Percentiles rank a stretch among this genome's conserved stretches.
Conservation (phyloP, 1,140 invertebrate species). For the Leptinotarsa lineolata region DNA sequence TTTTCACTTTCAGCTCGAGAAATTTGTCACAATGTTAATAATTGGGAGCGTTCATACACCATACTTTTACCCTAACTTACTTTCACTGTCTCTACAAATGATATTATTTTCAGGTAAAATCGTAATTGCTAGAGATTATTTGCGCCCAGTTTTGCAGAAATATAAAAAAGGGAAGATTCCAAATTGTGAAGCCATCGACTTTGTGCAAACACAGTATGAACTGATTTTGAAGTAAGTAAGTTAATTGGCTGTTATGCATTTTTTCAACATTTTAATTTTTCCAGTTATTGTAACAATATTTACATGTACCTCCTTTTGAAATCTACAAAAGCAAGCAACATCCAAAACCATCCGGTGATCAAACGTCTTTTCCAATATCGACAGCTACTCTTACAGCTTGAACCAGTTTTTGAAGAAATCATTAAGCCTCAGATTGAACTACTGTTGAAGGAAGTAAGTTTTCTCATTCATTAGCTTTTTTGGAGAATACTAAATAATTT, state of each 20-base stretch:
- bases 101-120: conserved; percentile 59
- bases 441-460: conserved; percentile 37
- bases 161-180: conserved; percentile 47
- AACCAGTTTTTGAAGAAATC: conserved; percentile 67
- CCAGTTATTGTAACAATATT: conserved; percentile 82
- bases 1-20: too few species aligned
- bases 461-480: conserved; percentile 8
- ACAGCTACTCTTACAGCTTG: conserved; percentile 74
- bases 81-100: too few species aligned
- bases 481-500: conserved; percentile 15
- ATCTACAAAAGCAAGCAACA: conserved; percentile 64
- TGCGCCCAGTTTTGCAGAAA: conserved; percentile 70
- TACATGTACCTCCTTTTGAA: conserved; percentile 85
- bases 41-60: too few species aligned
- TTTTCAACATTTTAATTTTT: conserved; percentile 38
- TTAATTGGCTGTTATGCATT: too few species aligned
- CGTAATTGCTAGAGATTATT: conserved; percentile 64
- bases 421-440: conserved; percentile 68
- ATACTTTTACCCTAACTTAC: too few species aligned
- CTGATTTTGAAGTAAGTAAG: conserved; percentile 69
- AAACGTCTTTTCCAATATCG: conserved; percentile 81
- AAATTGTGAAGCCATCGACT: conserved; percentile 64
- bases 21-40: too few species aligned
- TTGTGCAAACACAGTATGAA: conserved; percentile 72
- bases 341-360: conserved; percentile 83